A percentile compares a stretch with the other conserved stretches of the same genome.
Conservation (phyloP, 2,113 vertebrate genomes). For the Anguilla japonica region DNA sequence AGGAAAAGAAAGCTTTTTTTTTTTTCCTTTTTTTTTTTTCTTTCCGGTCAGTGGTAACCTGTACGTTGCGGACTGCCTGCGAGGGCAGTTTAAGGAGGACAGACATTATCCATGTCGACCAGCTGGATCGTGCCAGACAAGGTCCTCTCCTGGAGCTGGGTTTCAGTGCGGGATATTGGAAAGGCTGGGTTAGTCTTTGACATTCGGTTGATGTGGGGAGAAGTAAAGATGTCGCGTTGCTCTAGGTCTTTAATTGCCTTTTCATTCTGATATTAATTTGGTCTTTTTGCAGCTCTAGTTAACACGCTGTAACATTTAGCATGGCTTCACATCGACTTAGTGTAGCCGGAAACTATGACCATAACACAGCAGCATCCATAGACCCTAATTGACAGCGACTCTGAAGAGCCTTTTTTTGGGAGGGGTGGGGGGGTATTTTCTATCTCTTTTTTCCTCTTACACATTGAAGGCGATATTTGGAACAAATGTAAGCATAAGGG, state of each 20-base stretch:
- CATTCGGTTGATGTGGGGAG: conserved; percentile 92
- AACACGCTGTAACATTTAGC: conserved; percentile 99
- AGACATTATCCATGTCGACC: conserved; percentile 83
- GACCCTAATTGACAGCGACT: conserved; percentile 77
- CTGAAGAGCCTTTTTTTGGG: conserved; percentile 66
- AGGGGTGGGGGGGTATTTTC: conserved; percentile 36
- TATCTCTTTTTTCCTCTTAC: conserved; percentile 75
- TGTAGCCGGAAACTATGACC: conserved; percentile 81
- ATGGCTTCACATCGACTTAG: conserved; percentile 99
- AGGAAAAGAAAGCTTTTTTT: conserved; percentile 47
- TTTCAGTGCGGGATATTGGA: conserved; percentile 82
- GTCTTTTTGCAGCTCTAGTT: conserved; percentile 93
- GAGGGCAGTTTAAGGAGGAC: conserved; percentile 77
- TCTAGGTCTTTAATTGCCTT: conserved; percentile 95
- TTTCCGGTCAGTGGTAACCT: conserved; percentile 87
- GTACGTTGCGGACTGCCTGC: conserved; percentile 87
- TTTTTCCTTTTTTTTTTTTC: conserved; percentile 67
- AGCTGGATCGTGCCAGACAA: conserved; percentile 82
- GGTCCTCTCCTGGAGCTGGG: conserved; percentile 82
- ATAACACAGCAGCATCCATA: conserved; percentile 79
- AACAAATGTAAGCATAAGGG: conserved; percentile 82
- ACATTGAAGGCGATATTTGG: conserved; percentile 79
- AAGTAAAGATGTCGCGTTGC: conserved; percentile 91
- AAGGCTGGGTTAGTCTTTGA: conserved; percentile 87
- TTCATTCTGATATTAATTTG: conserved; percentile 91